These are phyloP conservation scores for Hypomecis atomaria DNA, from an alignment of 2,888 invertebrate species.

Conservation along the genomic window DNA sequence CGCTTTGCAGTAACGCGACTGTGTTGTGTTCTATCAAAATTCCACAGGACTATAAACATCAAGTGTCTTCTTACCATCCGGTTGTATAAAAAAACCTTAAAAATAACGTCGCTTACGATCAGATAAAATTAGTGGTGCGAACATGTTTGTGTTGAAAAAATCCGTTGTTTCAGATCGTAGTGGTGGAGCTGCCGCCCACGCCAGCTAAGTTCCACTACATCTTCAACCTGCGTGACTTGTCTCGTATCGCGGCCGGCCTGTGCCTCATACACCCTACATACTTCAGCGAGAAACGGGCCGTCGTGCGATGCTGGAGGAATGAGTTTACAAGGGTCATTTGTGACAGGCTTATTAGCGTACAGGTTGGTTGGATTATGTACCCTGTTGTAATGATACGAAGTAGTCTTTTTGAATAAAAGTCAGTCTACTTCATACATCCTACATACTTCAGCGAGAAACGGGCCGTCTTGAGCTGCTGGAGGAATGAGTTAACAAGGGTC, in stretches of 20 bases:
- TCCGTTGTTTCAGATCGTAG: constrained; percentile 82
- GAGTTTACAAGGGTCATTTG: constrained; percentile 94
- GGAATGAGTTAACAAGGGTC: no score
- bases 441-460: constrained; percentile 87
- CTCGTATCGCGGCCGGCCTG: constrained; percentile 92
- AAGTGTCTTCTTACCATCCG: no score
- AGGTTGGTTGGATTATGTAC: constrained; percentile 50
- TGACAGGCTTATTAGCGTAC: constrained; percentile 91
- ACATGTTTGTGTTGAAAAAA: no score
- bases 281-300: constrained; percentile 87
- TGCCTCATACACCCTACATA: constrained; percentile 89
- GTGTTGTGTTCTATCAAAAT: no score
- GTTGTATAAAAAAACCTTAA: no score
- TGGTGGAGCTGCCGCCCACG: constrained; percentile 93
- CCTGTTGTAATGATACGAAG: background rate
- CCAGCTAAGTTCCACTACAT: constrained; percentile 98
- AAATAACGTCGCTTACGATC: no score
- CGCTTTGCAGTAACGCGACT: no score
- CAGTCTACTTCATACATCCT: constrained; percentile 90
- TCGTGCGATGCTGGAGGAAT: constrained; percentile 95
- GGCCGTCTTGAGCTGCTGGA: no score
- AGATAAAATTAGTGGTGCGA: no score
- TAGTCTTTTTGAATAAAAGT: no score
- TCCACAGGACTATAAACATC: no score
- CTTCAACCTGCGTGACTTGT: constrained; percentile 96